Percentiles rank a stretch among this genome's conserved stretches.
Evolutionary conservation across 2,888 invertebrate species (phyloP).

Genomic region (Habrosyne pyritoides): DNA sequence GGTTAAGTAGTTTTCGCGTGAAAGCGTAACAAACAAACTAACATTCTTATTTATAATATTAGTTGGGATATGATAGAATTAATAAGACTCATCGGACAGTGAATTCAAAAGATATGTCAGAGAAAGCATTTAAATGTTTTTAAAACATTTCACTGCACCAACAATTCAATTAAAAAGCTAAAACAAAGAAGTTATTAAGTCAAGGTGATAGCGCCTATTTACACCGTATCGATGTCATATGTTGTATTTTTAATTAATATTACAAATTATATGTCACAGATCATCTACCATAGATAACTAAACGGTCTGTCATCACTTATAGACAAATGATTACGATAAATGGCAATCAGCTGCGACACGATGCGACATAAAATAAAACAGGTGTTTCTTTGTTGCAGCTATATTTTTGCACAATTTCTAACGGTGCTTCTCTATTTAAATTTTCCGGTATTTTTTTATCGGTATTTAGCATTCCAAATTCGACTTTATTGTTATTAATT

Average conservation of each 20-base stretch:
- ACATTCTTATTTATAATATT: too few species aligned
- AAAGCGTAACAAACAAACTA: too few species aligned
- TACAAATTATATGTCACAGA: not conserved
- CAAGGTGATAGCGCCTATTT: not conserved
- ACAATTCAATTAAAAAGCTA: not conserved
- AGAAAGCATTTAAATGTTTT: too few species aligned
- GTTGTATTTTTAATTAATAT: not conserved
- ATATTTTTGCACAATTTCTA: not conserved
- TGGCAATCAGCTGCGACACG: not conserved
- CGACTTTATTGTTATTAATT: not conserved
- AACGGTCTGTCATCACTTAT: not conserved
- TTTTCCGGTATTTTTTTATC: not conserved
- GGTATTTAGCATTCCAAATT: too few species aligned
- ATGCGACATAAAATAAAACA: not conserved
- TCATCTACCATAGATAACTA: not conserved
- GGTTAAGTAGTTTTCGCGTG: too few species aligned
- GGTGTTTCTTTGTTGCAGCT: not conserved
- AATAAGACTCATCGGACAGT: too few species aligned
- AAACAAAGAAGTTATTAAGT: too few species aligned
- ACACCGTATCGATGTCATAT: not conserved
- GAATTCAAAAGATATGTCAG: too few species aligned
- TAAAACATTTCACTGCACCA: too few species aligned
- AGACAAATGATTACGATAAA: conserved; percentile 1
- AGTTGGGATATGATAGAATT: too few species aligned
- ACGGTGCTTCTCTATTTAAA: not conserved